phyloP scores from a whole-genome alignment of 2,113 vertebrate genomes.

The Cyphomyrus plagiostoma region DNA sequence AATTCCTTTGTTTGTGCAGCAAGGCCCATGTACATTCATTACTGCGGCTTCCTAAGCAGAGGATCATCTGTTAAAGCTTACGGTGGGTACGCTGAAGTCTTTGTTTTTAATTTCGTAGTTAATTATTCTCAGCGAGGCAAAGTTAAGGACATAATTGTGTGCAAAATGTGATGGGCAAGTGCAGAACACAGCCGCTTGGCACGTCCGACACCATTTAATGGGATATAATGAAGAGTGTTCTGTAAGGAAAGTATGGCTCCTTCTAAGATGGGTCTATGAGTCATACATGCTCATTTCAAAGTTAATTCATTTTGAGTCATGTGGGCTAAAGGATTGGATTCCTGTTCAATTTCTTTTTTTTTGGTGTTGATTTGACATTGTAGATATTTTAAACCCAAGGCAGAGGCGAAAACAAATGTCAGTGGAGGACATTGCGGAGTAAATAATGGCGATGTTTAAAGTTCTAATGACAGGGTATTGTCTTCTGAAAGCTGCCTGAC shows the following conservation, averaged over 20 bases:
- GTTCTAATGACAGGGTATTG: constrained; percentile 28
- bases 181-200: not conserved
- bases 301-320: not conserved
- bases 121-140: constrained; percentile 12
- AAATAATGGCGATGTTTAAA: constrained; percentile 31
- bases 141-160: constrained; percentile 9
- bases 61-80: not conserved
- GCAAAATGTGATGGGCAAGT: not conserved
- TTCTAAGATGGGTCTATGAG: not conserved
- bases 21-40: not conserved
- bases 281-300: constrained; percentile 4
- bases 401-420: constrained; percentile 22
- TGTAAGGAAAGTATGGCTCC: not conserved
- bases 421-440: not conserved
- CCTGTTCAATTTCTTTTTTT: not conserved
- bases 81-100: not conserved
- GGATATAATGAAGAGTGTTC: not conserved
- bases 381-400: constrained; percentile 13
- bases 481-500: constrained; percentile 23
- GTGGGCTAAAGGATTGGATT: not conserved
- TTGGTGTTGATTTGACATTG: constrained; percentile 1
- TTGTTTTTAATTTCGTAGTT: constrained; percentile 18
- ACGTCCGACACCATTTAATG: not conserved
- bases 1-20: constrained; percentile 17
- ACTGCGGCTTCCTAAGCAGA: not conserved